Evolutionary conservation across 2,113 vertebrate genomes (phyloP).

Genomic region (Barbus barbus): DNA sequence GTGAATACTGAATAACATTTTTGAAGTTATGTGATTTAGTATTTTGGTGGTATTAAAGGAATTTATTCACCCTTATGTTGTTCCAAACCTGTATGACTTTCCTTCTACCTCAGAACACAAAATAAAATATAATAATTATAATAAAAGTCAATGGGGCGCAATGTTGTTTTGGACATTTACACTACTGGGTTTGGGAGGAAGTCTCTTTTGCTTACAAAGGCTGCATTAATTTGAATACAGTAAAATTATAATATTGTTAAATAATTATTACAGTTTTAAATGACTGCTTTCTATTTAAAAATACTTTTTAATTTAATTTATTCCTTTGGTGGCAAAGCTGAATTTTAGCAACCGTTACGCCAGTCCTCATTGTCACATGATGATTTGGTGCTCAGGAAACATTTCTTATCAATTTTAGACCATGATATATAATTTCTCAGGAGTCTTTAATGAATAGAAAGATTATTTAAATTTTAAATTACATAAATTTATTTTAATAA

Average conservation of each 20-base stretch:
- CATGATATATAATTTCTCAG: not conserved
- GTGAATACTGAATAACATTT: not conserved
- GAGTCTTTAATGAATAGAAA: too few species aligned
- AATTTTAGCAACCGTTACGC: not conserved
- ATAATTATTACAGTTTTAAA: not conserved
- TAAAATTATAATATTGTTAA: not conserved
- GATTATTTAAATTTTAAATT: too few species aligned
- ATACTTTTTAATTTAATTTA: too few species aligned
- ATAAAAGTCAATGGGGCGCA: not conserved
- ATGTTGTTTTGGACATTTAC: not conserved
- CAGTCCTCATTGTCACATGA: too few species aligned
- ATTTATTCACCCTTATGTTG: not conserved
- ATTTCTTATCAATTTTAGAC: too few species aligned
- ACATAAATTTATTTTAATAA: too few species aligned
- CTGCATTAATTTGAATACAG: not conserved
- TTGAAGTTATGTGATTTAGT: not conserved
- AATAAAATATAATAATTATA: not conserved
- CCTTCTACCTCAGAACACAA: not conserved
- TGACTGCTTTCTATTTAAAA: too few species aligned
- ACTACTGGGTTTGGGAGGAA: not conserved
- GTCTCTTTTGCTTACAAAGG: not conserved
- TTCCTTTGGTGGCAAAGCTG: not conserved
- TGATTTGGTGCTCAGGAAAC: too few species aligned
- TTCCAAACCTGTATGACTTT: not conserved
- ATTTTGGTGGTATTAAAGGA: not conserved